phyloP scores from a whole-genome alignment of 2,888 invertebrate genomes.

The Tipula unca region DNA sequence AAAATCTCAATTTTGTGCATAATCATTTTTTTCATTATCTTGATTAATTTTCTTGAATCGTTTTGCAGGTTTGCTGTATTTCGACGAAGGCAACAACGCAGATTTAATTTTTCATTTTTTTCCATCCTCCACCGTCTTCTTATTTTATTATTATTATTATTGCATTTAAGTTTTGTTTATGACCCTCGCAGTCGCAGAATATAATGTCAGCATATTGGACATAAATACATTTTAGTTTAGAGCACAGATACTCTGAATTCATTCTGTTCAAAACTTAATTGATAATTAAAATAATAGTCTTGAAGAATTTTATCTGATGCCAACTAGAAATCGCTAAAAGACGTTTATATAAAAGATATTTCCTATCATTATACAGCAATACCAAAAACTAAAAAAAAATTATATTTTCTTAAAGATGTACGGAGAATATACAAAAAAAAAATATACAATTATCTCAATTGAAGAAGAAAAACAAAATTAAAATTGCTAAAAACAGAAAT shows the following conservation, averaged over 20 bases:
- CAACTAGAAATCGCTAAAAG: neutral
- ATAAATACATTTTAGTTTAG: neutral
- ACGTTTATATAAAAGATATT: neutral
- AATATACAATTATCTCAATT: neutral
- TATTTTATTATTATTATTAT: neutral
- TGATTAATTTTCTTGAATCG: neutral
- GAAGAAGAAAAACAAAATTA: conserved; percentile 3
- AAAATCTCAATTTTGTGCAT: neutral
- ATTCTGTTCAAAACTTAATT: conserved; percentile 8
- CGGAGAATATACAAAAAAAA: neutral
- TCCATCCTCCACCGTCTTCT: neutral
- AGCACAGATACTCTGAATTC: neutral
- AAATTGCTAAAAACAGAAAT: conserved; percentile 14
- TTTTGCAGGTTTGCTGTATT: neutral
- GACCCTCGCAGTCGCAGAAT: neutral
- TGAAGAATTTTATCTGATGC: conserved; percentile 8
- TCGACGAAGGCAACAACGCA: neutral
- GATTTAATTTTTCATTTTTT: neutral
- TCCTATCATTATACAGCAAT: neutral
- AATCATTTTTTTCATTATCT: neutral
- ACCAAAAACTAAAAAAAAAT: neutral
- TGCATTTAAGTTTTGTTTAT: conserved; percentile 1
- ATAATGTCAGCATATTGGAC: neutral
- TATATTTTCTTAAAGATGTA: neutral
- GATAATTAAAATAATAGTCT: conserved; percentile 14